phyloP scores from a whole-genome alignment of 2,113 vertebrate species.

The Oostethus manadensis region DNA sequence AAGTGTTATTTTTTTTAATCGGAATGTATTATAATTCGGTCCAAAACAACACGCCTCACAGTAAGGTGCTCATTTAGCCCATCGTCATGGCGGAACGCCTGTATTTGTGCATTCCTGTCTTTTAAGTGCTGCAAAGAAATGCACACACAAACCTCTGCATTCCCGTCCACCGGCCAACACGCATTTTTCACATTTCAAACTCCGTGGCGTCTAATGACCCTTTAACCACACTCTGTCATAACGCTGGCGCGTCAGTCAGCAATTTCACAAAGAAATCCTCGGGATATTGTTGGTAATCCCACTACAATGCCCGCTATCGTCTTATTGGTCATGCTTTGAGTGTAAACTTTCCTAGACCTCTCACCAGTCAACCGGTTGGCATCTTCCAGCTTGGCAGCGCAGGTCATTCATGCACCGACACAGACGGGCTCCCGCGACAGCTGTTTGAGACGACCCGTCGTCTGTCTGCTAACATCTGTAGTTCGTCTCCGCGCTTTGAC shows the following conservation, averaged over 20 bases:
- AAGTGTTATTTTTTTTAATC: too few species aligned
- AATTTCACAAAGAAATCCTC: conserved; percentile 1
- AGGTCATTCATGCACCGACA: conserved; percentile 72
- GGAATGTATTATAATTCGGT: too few species aligned
- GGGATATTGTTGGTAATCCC: too few species aligned
- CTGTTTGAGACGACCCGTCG: conserved; percentile 66
- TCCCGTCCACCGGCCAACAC: conserved; percentile 19
- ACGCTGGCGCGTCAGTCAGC: neutral
- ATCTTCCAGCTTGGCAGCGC: too few species aligned
- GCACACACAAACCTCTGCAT: conserved; percentile 8
- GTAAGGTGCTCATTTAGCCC: conserved; percentile 8
- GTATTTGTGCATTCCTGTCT: conserved; percentile 6
- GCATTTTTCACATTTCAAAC: conserved; percentile 8
- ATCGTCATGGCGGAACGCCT: conserved; percentile 58
- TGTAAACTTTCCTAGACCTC: neutral
- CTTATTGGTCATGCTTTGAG: neutral
- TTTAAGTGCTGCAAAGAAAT: neutral
- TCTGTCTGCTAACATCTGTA: conserved; percentile 85
- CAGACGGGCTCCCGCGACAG: conserved; percentile 74
- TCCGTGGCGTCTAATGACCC: conserved; percentile 3
- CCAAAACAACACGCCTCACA: too few species aligned
- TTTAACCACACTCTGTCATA: conserved; percentile 28
- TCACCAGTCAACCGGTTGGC: too few species aligned
- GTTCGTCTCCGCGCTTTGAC: conserved; percentile 83
- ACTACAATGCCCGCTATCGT: conserved; percentile 21